phyloP scores from a whole-genome alignment of 2,797 vertebrate genomes.

The Eleutherodactylus coqui region DNA sequence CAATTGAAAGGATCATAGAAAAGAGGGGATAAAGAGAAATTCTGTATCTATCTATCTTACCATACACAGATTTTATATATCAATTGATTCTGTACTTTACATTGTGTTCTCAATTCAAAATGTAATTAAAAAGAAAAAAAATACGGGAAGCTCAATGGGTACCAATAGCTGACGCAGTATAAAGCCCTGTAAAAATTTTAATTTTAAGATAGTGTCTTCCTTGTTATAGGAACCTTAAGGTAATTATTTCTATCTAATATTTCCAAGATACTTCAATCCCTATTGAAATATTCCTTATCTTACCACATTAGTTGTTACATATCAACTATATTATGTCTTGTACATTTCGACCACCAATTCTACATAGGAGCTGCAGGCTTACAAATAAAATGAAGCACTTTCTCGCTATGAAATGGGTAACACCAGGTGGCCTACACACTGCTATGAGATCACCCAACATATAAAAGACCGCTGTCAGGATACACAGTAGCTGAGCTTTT shows the following conservation, averaged over 20 bases:
- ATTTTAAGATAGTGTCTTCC: not conserved
- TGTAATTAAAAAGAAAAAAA: too few species aligned
- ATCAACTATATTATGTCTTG: not conserved
- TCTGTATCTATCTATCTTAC: not conserved
- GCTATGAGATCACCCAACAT: constrained; percentile 20
- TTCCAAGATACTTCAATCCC: not conserved
- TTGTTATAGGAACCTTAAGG: not conserved
- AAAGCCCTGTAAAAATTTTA: not conserved
- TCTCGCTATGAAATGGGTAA: not conserved
- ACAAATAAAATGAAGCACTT: not conserved
- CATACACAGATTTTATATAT: too few species aligned
- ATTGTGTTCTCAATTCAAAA: too few species aligned
- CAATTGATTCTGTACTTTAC: not conserved
- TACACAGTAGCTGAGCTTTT: not conserved
- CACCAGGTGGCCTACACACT: constrained; percentile 28
- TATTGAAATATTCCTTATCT: not conserved
- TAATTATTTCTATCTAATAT: not conserved
- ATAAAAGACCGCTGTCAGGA: not conserved
- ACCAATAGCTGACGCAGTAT: not conserved
- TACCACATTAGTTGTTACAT: not conserved
- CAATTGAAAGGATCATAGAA: not conserved
- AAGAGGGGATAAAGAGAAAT: not conserved
- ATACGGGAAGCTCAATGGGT: too few species aligned
- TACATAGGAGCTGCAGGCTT: not conserved
- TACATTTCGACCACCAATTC: not conserved